Conservation (phyloP, 2,888 invertebrate species). For the Sesamia inferens region DNA sequence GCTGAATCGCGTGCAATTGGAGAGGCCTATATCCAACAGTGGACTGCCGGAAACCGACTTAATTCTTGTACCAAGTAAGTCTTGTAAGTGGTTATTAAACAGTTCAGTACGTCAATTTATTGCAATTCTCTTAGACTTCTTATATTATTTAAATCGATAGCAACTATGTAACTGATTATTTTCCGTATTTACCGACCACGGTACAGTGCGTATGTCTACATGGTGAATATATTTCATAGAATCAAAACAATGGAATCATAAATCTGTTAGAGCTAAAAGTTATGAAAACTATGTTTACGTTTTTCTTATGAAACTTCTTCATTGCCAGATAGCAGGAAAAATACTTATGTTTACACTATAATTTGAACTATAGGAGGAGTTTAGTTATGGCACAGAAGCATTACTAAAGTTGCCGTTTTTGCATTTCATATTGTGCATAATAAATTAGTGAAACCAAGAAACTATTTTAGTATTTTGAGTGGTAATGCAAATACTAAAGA, state of each 20-base stretch:
- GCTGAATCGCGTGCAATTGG: too few species aligned
- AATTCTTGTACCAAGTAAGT: not conserved
- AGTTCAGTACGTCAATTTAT: not conserved
- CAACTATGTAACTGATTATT: too few species aligned
- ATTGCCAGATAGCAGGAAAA: conserved; percentile 30
- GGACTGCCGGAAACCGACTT: too few species aligned
- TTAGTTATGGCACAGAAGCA: conserved; percentile 3
- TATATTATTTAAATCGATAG: too few species aligned
- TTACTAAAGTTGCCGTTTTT: conserved; percentile 2
- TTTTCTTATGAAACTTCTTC: conserved; percentile 12
- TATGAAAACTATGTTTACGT: conserved; percentile 7
- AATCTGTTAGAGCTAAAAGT: conserved; percentile 23
- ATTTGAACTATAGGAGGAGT: conserved; percentile 1
- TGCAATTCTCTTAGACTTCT: too few species aligned
- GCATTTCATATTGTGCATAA: not conserved
- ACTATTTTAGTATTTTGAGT: not conserved
- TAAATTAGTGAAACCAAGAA: not conserved
- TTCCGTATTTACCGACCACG: not conserved
- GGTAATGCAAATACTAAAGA: too few species aligned
- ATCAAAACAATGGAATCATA: conserved; percentile 7
- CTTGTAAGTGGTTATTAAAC: not conserved
- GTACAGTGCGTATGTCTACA: not conserved
- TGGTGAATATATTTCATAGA: not conserved
- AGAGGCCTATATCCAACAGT: too few species aligned
- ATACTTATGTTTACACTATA: conserved; percentile 14